Evolutionary conservation across 2,888 invertebrate genomes (phyloP).

Genomic region (Platynereis dumerilii): DNA sequence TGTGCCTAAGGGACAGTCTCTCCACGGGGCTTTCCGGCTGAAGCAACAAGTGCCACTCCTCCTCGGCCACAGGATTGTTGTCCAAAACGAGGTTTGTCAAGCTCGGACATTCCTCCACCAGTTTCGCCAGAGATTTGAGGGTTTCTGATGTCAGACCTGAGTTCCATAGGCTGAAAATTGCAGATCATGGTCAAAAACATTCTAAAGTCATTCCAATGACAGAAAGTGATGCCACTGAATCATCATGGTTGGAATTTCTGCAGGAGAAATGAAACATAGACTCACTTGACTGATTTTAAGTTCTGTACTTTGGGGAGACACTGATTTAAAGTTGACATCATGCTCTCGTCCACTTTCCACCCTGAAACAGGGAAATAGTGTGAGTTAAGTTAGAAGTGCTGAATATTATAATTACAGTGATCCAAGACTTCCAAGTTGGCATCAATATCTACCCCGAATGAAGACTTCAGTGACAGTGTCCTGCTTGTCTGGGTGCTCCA

Average conservation of each 20-base stretch:
- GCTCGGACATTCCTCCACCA: constrained; percentile 51
- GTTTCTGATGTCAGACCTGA: constrained; percentile 54
- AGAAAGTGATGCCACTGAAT: too few species aligned
- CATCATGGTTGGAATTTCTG: too few species aligned
- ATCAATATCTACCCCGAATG: constrained; percentile 49
- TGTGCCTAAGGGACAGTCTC: constrained; percentile 58
- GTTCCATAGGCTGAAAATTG: constrained; percentile 61
- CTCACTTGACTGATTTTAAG: constrained; percentile 59
- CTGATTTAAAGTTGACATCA: constrained; percentile 58
- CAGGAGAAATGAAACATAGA: too few species aligned
- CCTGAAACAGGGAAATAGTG: constrained; percentile 40
- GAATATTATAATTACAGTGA: not conserved
- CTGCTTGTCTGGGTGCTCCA: constrained; percentile 60
- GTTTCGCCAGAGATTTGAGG: constrained; percentile 46
- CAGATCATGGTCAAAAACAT: too few species aligned
- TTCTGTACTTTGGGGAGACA: constrained; percentile 58
- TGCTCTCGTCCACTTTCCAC: constrained; percentile 58
- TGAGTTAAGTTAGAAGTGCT: too few species aligned
- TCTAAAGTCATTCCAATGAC: too few species aligned
- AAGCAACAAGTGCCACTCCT: constrained; percentile 55
- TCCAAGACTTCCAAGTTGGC: not conserved
- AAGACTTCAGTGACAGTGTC: constrained; percentile 61
- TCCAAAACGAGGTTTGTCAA: constrained; percentile 50
- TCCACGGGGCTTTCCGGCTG: constrained; percentile 56
- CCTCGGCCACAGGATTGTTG: constrained; percentile 53